Evolutionary conservation across 2,888 invertebrate genomes (phyloP), one percentile per base, ranked within the genome.

Genomic region (Heteromyza rotundicornis): DNA sequence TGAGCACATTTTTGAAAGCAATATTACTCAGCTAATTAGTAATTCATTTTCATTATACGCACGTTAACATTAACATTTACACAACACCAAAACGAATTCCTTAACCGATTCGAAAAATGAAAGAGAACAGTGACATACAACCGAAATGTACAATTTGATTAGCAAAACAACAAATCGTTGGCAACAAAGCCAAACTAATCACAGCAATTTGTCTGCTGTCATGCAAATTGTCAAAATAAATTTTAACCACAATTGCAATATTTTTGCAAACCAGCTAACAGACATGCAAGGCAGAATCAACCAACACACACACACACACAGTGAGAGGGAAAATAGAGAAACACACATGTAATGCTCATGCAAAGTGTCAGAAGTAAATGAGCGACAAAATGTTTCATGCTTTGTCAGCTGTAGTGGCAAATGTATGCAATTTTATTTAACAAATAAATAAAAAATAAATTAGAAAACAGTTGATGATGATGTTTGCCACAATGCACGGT

Each of bases 171-270:
- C 50, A 32, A 50, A 57, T 32, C 35, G 53, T 49, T 61, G 56
- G 57, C 35, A 61, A 52, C 57, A 61, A 61, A 61, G 61, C 57
- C 47, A 10, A 57, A 66, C 64, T 64, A 64, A 64, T 67, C 64
- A 61, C 64, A 49, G 61, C 67, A 62, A 69, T 69, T 69, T 66
- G 66, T 66, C 62, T 53, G 65, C 56, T 67, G 67, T 66, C 67
- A 65, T 62, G 64, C 58, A 66, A 64, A 67, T 64, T 65, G 67
- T 66, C 66, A 65, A 69, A 69, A 67, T 69, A 66, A 67, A 65
- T 66, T 65, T 67, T 59, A 55, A 47, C 53, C 56, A 57, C 61
- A 57, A 53, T 57, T 55, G 51, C 53, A 47, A 62, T 12, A n/a
- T 23, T 40, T 7, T n/a, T 20, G 47, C 47, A 47, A 50, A 23